These are phyloP conservation scores for Procambarus virginalis DNA, from an alignment of 1,140 invertebrate species.

Conservation along the genomic window DNA sequence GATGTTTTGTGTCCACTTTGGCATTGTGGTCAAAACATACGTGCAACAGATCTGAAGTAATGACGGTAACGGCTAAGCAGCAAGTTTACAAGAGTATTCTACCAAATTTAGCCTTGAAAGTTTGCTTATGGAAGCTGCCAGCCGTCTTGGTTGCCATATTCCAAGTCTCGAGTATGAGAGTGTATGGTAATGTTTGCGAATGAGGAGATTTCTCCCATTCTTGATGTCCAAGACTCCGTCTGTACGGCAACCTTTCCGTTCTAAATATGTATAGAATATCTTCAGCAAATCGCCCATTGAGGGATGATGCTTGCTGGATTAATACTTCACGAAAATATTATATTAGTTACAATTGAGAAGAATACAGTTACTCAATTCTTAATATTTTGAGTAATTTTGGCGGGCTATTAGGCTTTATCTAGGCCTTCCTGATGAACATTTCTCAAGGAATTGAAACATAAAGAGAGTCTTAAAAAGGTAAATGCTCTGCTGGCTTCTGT, in stretches of 20 bases:
- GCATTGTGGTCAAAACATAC: neutral
- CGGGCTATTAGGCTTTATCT: conserved; percentile 26
- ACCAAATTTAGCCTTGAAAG: neutral
- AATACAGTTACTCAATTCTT: neutral
- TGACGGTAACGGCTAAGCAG: too few relatives aligned
- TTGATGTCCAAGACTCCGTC: neutral
- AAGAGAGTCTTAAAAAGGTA: neutral
- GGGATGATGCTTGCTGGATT: neutral
- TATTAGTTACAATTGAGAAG: neutral
- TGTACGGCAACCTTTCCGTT: neutral
- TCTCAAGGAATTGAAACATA: neutral
- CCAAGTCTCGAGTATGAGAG: neutral
- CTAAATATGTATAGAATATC: neutral
- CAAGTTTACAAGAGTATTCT: too few relatives aligned
- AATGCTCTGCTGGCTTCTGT: neutral
- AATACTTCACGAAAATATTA: neutral
- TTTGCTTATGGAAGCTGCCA: conserved; percentile 10
- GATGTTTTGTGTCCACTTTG: neutral
- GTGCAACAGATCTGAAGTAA: neutral
- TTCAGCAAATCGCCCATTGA: neutral
- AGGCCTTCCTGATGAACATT: conserved; percentile 10
- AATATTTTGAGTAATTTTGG: neutral
- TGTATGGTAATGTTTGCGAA: conserved; percentile 2
- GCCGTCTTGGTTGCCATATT: conserved; percentile 4
- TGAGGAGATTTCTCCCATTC: neutral